Conservation (phyloP, 2,113 vertebrate genomes). For the Acrocephalus kingi region DNA sequence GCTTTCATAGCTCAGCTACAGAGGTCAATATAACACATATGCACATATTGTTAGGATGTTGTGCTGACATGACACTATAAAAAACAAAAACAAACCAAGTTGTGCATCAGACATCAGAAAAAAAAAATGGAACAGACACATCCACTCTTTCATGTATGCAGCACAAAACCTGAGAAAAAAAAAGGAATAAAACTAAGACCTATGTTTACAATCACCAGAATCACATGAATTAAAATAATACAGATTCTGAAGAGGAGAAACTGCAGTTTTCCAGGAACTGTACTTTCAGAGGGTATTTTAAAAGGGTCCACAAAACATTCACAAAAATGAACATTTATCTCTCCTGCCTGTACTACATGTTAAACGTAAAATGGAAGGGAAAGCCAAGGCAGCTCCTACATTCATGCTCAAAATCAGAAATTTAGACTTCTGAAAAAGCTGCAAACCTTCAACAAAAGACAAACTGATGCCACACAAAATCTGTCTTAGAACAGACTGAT, state of each 20-base stretch:
- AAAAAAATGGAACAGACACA: neutral
- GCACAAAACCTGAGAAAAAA: neutral
- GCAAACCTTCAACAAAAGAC: neutral
- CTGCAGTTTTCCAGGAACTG: neutral
- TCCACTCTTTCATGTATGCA: neutral
- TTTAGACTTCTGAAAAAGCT: neutral
- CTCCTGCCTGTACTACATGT: neutral
- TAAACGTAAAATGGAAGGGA: neutral
- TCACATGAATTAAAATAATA: neutral
- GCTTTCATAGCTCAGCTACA: neutral
- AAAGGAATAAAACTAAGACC: neutral
- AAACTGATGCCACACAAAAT: neutral
- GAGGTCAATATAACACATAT: neutral
- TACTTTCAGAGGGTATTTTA: neutral
- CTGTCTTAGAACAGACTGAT: neutral
- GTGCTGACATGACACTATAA: neutral
- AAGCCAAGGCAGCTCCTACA: neutral
- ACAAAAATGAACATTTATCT: neutral
- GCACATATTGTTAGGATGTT: neutral
- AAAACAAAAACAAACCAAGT: neutral
- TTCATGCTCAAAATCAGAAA: neutral
- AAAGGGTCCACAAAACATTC: neutral
- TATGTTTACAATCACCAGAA: neutral
- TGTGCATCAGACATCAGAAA: neutral
- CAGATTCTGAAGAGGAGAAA: neutral